Base-by-base conservation (phyloP, 2,797 vertebrate species). In the Lepus townsendii region DNA sequence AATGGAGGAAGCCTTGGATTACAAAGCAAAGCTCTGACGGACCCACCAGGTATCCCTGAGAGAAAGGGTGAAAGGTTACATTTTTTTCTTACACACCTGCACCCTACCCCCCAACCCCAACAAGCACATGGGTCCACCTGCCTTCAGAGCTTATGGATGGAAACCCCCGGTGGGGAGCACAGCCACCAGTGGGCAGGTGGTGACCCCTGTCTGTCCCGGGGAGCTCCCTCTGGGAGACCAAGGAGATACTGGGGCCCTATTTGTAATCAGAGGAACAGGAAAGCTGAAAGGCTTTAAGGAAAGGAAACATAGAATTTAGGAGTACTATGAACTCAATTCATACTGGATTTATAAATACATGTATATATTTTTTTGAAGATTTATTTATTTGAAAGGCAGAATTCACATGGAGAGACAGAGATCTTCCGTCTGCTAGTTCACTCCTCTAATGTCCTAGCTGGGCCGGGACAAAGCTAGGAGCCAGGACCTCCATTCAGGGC, bases 41-140 rank as follows among this genome's bases (percentile, higher is more conserved):
- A 3, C 11, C 76, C 65, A 2, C 2, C 7, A 42, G 47, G 4
- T 2, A 14, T 13, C 19, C 50, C 19, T 1, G 1, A 52, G 87
- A 87, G 35, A 13, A 38, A 12, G 38, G 50, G 65, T 27, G 16
- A 73, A 12, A 30, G 22, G 5, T 3, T 24, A 2, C 3, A 5
- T 26, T 50, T 50, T 2, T 75, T 72, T 38, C 91, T 83, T 47
- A 32, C 17, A n/a, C 12, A 5, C 8, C 1, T 20, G 3, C 8
- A 17, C 13, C 47, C 68, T 35, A 35, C n/a, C 1, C 0, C 13
- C 11, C 32, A 1, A 2, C 16, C 1, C 4, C n/a, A 54, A 57
- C 62, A 32, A 60, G 35, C 50, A 42, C 35, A 4, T 57, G 54
- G 54, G 54, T 9, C 2, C 1, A 1, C 50, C 60, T 20, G 30